phyloP scores from a whole-genome alignment of 2,113 vertebrate species.

The Rhea americana region DNA sequence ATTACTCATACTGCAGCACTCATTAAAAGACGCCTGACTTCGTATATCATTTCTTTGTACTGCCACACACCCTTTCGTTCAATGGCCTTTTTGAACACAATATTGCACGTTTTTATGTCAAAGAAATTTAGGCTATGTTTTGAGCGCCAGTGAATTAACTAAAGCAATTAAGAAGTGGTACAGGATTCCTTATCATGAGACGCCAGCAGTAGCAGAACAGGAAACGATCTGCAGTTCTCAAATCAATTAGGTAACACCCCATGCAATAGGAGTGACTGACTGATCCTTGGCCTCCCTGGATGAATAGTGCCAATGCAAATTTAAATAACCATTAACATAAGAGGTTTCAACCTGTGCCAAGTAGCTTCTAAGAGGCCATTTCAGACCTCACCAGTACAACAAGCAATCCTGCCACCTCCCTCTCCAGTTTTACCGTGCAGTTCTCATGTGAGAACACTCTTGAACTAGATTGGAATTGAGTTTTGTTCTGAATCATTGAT shows the following conservation, averaged over 20 bases:
- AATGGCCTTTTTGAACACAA: not conserved
- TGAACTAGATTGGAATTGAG: not conserved
- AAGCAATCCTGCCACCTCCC: not conserved
- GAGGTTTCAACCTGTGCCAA: not conserved
- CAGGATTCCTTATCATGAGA: not conserved
- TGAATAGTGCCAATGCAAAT: not conserved
- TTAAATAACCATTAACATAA: not conserved
- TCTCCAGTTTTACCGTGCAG: not conserved
- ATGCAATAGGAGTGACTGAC: not conserved
- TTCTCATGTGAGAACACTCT: not conserved
- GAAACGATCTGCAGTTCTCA: not conserved
- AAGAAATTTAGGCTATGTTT: not conserved
- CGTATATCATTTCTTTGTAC: accelerated
- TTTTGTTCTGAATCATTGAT: not conserved
- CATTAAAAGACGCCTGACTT: not conserved
- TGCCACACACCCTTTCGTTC: not conserved
- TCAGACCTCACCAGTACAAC: not conserved
- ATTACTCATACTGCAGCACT: not conserved
- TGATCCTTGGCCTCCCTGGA: not conserved
- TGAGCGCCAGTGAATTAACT: not conserved
- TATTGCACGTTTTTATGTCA: not conserved
- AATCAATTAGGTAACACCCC: not conserved
- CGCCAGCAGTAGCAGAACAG: not conserved
- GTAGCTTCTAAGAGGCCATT: not conserved
- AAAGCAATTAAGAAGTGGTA: not conserved